These are phyloP conservation scores for Callyntrura guangdongensis DNA, from an alignment of 2,888 invertebrate genomes.

Conservation along the genomic window DNA sequence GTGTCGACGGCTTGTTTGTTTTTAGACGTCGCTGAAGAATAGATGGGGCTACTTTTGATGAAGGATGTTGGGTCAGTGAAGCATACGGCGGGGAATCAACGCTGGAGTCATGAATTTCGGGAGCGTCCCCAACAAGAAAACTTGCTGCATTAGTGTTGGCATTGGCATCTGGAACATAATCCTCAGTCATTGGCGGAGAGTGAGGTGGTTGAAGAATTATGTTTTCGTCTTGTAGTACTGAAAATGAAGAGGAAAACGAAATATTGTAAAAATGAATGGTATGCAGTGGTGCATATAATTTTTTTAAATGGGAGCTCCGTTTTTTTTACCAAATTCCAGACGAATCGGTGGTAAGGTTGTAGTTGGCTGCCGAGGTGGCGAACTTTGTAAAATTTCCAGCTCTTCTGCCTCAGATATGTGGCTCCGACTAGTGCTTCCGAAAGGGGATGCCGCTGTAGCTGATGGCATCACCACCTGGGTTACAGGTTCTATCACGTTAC, in stretches of 20 bases:
- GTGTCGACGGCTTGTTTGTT: too few relatives aligned
- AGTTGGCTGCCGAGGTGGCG: background rate
- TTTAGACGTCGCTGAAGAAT: background rate
- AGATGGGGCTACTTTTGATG: background rate
- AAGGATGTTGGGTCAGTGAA: background rate
- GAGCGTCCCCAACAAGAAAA: too few relatives aligned
- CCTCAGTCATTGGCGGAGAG: background rate
- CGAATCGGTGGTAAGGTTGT: constrained; percentile 49
- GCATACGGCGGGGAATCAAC: too few relatives aligned
- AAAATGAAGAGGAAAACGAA: background rate
- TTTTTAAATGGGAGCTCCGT: background rate
- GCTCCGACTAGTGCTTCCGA: background rate
- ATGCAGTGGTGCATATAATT: too few relatives aligned
- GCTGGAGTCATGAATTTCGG: too few relatives aligned
- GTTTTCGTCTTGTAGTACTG: constrained; percentile 60
- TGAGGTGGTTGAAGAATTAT: constrained; percentile 32
- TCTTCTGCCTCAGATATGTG: background rate
- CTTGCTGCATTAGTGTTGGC: background rate
- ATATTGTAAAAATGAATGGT: background rate
- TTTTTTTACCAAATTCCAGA: constrained; percentile 51
- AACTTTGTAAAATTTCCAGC: background rate
- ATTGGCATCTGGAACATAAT: background rate
- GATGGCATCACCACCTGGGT: constrained; percentile 66
- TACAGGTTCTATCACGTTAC: constrained; percentile 63
- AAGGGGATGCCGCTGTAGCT: background rate